Evolutionary conservation across 2,797 vertebrate species (phyloP).

Genomic region (Geotrypetes seraphini): DNA sequence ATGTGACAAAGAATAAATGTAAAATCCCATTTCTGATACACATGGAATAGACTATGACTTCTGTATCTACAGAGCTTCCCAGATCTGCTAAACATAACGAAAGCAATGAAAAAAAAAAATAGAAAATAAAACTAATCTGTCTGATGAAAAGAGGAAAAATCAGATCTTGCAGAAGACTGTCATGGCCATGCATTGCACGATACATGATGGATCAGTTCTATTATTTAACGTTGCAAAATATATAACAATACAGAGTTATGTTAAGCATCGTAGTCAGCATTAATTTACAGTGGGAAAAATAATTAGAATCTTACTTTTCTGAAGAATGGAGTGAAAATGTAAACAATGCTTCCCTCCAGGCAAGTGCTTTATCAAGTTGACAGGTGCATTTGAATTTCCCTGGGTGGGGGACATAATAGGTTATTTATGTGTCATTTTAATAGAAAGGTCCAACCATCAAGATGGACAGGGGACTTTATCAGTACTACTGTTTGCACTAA

Average conservation of each 20-base stretch:
- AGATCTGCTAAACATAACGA: constrained; percentile 16
- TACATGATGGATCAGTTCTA: constrained; percentile 56
- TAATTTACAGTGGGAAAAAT: constrained; percentile 98
- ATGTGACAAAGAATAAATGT: too few relatives aligned
- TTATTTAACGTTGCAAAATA: constrained; percentile 65
- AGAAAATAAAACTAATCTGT: constrained; percentile 19
- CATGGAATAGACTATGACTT: constrained; percentile 28
- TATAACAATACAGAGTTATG: constrained; percentile 61
- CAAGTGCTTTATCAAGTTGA: constrained; percentile 99
- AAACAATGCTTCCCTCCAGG: constrained; percentile 99
- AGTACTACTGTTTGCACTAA: constrained; percentile 70
- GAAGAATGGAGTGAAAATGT: constrained; percentile 98
- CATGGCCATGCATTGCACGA: constrained; percentile 51
- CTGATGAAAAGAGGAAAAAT: constrained; percentile 38
- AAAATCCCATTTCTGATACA: constrained; percentile 26
- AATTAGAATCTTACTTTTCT: constrained; percentile 99
- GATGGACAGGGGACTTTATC: constrained; percentile 72
- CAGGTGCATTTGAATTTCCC: constrained; percentile 99
- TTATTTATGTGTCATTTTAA: constrained; percentile 98
- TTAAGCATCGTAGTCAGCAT: constrained; percentile 86
- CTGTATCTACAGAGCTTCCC: constrained; percentile 34
- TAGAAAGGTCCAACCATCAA: constrained; percentile 67
- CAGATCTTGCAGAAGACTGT: constrained; percentile 38
- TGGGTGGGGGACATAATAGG: constrained; percentile 94
- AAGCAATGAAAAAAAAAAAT: too few relatives aligned